phyloP scores from a whole-genome alignment of 2,113 vertebrate genomes.

The Mus pahari region DNA sequence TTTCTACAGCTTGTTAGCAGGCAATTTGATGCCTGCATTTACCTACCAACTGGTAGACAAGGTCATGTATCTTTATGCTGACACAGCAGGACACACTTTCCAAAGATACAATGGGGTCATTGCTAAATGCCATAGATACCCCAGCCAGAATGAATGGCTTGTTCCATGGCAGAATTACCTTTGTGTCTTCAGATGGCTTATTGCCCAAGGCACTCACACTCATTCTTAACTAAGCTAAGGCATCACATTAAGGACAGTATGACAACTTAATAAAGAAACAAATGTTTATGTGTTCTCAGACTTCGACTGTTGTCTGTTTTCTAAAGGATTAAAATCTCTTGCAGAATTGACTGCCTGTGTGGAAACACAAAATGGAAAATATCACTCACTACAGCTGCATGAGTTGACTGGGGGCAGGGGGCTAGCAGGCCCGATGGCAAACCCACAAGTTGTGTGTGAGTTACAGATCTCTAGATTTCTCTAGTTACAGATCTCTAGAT shows the following conservation, averaged over 20 bases:
- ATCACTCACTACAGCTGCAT: background rate
- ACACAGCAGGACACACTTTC: conserved; percentile 26
- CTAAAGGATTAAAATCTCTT: conserved; percentile 58
- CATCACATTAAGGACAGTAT: conserved; percentile 12
- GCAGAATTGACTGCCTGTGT: conserved; percentile 1
- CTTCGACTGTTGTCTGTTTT: background rate
- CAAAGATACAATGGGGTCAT: background rate
- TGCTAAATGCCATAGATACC: conserved; percentile 10
- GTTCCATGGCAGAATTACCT: conserved; percentile 27
- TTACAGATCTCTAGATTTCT: conserved; percentile 22
- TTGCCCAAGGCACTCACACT: background rate
- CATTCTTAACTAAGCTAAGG: background rate
- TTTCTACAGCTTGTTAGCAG: conserved; percentile 16
- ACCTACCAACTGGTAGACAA: background rate
- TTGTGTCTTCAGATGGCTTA: conserved; percentile 44
- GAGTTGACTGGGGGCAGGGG: too few species aligned
- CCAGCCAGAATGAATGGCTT: background rate
- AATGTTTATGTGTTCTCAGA: background rate
- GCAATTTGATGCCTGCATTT: conserved; percentile 47
- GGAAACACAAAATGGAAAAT: conserved; percentile 45
- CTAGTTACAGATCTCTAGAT: conserved; percentile 15
- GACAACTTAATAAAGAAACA: conserved; percentile 20
- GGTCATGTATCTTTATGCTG: background rate
- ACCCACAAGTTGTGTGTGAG: background rate
- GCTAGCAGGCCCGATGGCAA: background rate